These are phyloP conservation scores for Aphrophora alni DNA, from an alignment of 2,888 invertebrate species.

Conservation along the genomic window DNA sequence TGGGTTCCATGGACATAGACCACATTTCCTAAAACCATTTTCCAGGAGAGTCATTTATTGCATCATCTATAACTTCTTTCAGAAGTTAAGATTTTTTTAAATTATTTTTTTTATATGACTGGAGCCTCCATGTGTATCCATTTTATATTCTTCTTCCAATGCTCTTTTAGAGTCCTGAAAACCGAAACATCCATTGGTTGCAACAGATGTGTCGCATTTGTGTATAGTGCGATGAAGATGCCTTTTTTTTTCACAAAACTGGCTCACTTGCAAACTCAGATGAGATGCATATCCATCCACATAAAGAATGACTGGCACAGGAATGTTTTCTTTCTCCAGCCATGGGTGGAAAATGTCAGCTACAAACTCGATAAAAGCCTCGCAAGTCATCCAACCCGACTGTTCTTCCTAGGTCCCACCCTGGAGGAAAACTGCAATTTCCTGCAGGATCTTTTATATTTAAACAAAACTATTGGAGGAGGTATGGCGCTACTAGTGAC, in stretches of 20 bases:
- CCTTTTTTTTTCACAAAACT: conserved; percentile 11
- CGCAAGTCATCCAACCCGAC: neutral
- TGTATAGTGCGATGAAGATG: neutral
- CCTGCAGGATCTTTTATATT: no score
- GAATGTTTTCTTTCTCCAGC: neutral
- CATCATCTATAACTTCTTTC: neutral
- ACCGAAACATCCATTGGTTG: neutral
- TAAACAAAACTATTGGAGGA: no score
- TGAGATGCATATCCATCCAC: neutral
- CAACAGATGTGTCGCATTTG: neutral
- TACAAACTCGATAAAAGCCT: neutral
- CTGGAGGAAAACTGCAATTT: neutral
- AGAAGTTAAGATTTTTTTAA: neutral
- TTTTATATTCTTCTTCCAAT: neutral
- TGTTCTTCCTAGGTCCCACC: conserved; percentile 12
- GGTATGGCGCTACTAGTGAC: no score
- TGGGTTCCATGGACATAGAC: no score
- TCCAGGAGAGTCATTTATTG: neutral
- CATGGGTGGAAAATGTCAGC: conserved; percentile 11
- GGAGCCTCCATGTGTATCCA: neutral
- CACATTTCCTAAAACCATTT: no score
- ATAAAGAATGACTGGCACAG: neutral
- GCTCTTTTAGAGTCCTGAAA: conserved; percentile 23
- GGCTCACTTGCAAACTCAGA: neutral
- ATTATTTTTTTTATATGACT: conserved; percentile 7